Conservation (phyloP, 2,888 invertebrate species). For the Drosophila monieri region DNA sequence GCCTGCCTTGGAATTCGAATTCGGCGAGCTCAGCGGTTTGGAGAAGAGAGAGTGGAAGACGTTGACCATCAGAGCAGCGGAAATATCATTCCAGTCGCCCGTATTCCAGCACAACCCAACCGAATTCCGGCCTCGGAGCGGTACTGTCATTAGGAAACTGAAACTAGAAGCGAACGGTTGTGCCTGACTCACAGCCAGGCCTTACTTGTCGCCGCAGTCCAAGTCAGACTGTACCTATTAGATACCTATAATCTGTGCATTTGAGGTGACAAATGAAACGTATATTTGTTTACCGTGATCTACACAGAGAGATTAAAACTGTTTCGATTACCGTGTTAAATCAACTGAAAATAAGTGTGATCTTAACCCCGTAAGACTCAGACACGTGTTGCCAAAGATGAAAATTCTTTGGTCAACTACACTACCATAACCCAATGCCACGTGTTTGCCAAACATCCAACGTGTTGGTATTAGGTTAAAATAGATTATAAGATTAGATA, state of each 20-base stretch:
- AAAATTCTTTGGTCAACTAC: conserved; percentile 10
- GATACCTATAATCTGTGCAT: conserved; percentile 80
- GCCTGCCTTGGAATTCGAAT: conserved; percentile 27
- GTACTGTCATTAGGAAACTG: conserved; percentile 61
- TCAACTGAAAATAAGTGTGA: conserved; percentile 78
- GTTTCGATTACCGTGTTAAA: conserved; percentile 83
- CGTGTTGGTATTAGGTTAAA: conserved; percentile 11
- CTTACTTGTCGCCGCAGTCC: conserved; percentile 7
- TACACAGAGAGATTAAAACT: conserved; percentile 82
- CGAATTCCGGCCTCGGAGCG: conserved; percentile 38
- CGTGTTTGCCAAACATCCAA: conserved; percentile 54
- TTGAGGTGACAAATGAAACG: conserved; percentile 81
- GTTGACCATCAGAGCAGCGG: conserved; percentile 16
- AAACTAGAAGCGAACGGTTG: conserved; percentile 53
- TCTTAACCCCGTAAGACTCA: conserved; percentile 83
- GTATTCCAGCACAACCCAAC: conserved; percentile 43
- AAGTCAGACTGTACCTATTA: conserved; percentile 55
- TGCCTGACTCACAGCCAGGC: conserved; percentile 18
- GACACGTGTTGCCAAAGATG: conserved; percentile 68
- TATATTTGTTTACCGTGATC: conserved; percentile 83
- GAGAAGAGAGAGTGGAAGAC: conserved; percentile 27
- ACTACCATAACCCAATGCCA: conserved; percentile 31
- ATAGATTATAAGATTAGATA: neutral
- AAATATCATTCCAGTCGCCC: conserved; percentile 20
- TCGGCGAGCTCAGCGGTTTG: conserved; percentile 26